phyloP scores from a whole-genome alignment of 2,113 vertebrate genomes.

The Anseranas semipalmata region DNA sequence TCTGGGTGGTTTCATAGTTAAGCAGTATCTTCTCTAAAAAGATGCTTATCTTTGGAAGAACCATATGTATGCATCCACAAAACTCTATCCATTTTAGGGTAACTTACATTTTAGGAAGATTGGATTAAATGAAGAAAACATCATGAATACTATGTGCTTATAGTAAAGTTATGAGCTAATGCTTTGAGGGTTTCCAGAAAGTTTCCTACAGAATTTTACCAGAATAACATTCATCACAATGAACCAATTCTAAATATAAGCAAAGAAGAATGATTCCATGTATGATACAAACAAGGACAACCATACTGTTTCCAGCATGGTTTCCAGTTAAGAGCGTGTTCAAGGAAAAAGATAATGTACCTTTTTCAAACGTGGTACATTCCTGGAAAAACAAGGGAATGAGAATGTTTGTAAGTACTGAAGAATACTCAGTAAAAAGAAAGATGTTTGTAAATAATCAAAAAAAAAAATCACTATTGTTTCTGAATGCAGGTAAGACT shows the following conservation, averaged over 20 bases:
- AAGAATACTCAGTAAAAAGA: not conserved
- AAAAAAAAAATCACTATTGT: not conserved
- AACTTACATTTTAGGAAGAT: not conserved
- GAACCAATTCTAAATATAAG: not conserved
- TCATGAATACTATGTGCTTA: not conserved
- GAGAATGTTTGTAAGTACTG: too few relatives aligned
- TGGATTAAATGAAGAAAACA: not conserved
- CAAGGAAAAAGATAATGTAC: not conserved
- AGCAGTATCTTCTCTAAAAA: not conserved
- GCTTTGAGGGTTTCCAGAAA: not conserved
- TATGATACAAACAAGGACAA: not conserved
- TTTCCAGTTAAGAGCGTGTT: not conserved
- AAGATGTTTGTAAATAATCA: not conserved
- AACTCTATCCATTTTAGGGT: not conserved
- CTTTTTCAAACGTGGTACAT: not conserved
- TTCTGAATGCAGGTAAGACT: not conserved
- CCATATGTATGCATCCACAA: not conserved
- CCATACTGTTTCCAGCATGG: fast-evolving
- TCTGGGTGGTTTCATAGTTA: not conserved
- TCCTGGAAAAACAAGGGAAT: not conserved
- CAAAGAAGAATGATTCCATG: not conserved
- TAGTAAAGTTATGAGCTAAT: not conserved
- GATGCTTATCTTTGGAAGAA: not conserved
- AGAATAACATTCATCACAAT: not conserved
- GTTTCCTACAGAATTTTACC: not conserved